Conservation (phyloP, 2,797 vertebrate species). For the Lepilemur ruficaudatus region DNA sequence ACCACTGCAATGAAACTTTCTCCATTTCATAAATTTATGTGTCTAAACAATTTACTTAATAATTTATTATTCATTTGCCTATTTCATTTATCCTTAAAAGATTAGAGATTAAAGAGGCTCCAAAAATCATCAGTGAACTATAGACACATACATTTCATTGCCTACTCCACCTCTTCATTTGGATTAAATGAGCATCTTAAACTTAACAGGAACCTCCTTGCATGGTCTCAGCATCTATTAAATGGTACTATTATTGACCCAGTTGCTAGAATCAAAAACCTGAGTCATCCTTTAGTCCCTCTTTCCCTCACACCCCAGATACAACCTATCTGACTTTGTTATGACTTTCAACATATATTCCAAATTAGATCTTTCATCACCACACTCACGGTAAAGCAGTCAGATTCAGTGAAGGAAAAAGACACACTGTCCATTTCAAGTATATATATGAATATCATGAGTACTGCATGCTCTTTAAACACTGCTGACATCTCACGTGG, state of each 20-base stretch:
- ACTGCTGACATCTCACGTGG: background rate
- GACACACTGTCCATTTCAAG: background rate
- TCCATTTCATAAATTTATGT: background rate
- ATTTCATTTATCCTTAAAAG: slow-evolving; percentile 12
- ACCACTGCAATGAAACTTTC: background rate
- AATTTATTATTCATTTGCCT: background rate
- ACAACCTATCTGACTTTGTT: background rate
- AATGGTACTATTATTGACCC: background rate
- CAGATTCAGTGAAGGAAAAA: background rate
- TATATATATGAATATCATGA: background rate
- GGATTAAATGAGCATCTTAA: background rate
- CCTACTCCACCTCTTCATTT: background rate
- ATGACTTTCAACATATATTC: background rate
- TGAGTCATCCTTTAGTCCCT: background rate
- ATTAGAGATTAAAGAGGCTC: background rate
- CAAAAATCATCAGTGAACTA: background rate
- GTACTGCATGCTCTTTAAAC: background rate
- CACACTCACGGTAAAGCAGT: background rate
- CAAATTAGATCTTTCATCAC: background rate
- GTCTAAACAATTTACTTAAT: background rate
- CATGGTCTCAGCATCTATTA: background rate
- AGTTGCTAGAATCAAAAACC: background rate
- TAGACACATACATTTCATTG: background rate
- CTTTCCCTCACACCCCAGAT: background rate
- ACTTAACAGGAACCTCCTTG: background rate